Evolutionary conservation across 2,888 invertebrate genomes (phyloP).

Genomic region (Conomelus anceps): DNA sequence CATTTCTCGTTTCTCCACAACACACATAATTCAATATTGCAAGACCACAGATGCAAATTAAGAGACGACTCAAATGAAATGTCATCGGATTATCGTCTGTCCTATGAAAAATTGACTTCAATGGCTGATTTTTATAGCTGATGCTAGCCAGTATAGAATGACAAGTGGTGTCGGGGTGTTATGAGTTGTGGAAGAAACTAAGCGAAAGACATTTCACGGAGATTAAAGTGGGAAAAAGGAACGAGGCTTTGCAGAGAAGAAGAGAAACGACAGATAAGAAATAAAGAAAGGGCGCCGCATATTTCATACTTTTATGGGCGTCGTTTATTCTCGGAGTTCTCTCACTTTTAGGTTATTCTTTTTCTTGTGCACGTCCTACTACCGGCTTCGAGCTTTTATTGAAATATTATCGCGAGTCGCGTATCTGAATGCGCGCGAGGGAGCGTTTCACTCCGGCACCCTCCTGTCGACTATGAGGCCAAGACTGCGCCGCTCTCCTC

Average conservation of each 20-base stretch:
- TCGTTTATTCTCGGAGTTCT: neutral
- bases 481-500: neutral
- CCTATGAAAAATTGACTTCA: no score
- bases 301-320: neutral
- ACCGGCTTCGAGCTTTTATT: neutral
- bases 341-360: neutral
- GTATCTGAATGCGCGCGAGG: neutral
- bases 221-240: neutral
- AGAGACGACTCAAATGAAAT: neutral
- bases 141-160: neutral
- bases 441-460: neutral
- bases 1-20: no score
- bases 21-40: no score
- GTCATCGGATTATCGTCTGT: no score
- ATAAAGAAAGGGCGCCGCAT: neutral
- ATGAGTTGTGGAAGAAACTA: neutral
- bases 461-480: neutral
- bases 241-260: neutral
- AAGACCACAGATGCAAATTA: no score
- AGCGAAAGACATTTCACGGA: neutral
- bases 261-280: neutral
- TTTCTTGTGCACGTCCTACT: neutral
- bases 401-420: neutral
- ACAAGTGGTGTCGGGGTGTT: no score
- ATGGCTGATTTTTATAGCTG: neutral